A percentile compares a stretch with the other conserved stretches of the same genome.
phyloP scores from a whole-genome alignment of 2,797 vertebrate genomes.

The Cetoscarus ocellatus region DNA sequence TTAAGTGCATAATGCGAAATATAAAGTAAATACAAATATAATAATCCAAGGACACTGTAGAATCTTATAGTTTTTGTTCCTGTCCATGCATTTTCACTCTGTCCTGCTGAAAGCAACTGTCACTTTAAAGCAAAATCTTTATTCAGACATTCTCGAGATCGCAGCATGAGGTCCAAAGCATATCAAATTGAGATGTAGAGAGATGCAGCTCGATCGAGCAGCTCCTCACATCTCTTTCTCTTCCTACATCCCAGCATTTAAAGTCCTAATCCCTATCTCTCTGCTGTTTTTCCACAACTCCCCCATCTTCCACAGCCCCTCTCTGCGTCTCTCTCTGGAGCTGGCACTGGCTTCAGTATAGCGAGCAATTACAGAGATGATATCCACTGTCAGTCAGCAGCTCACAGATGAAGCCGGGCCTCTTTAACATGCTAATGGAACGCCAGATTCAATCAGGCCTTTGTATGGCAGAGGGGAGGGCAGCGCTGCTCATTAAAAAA shows the following conservation, averaged over 20 bases:
- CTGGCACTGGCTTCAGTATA: slow-evolving; percentile 67
- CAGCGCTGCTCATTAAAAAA: slow-evolving; percentile 80
- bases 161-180: slow-evolving; percentile 44
- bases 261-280: slow-evolving; percentile 63
- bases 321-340: slow-evolving; percentile 6
- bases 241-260: slow-evolving; percentile 34
- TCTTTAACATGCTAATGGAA: slow-evolving; percentile 87
- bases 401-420: slow-evolving; percentile 82
- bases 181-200: slow-evolving; percentile 56
- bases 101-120: slow-evolving; percentile 3
- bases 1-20: too few relatives aligned
- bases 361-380: slow-evolving; percentile 86
- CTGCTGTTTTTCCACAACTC: slow-evolving; percentile 38
- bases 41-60: too few relatives aligned
- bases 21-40: too few relatives aligned
- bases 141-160: slow-evolving; percentile 48
- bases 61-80: too few relatives aligned
- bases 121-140: slow-evolving; percentile 17
- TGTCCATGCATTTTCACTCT: too few relatives aligned
- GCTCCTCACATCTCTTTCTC: slow-evolving; percentile 29
- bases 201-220: slow-evolving; percentile 42
- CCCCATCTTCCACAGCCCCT: slow-evolving; percentile 17
- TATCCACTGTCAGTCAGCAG: slow-evolving; percentile 87
- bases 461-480: slow-evolving; percentile 76
- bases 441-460: slow-evolving; percentile 84